phyloP scores from a whole-genome alignment of 2,797 vertebrate species.

The Carcharodon carcharias region DNA sequence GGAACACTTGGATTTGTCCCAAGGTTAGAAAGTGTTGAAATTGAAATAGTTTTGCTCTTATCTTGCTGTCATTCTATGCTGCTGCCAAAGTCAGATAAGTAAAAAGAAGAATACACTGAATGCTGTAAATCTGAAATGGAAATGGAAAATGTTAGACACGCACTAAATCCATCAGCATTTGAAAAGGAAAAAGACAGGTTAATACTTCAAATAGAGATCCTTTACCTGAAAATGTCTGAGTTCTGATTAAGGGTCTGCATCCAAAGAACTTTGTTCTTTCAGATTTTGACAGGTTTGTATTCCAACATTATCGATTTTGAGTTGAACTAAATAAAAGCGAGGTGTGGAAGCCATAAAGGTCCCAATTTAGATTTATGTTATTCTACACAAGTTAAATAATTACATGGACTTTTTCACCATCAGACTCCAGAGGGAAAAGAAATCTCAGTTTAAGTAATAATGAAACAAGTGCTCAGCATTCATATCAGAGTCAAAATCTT shows the following conservation, averaged over 20 bases:
- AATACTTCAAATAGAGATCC: neutral
- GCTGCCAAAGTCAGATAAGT: neutral
- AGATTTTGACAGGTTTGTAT: neutral
- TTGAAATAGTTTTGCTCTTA: neutral
- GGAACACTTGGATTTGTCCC: neutral
- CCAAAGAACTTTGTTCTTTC: neutral
- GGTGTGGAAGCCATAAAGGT: neutral
- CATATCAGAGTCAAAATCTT: neutral
- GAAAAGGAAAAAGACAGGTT: neutral
- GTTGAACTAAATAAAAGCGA: neutral
- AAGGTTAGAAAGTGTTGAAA: conserved; percentile 30
- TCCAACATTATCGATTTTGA: neutral
- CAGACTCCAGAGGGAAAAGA: neutral
- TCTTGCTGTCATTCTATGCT: neutral
- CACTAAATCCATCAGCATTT: neutral
- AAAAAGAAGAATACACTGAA: neutral
- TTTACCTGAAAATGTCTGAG: neutral
- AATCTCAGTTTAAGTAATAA: neutral
- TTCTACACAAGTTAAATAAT: neutral
- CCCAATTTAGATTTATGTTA: neutral
- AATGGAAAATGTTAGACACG: neutral
- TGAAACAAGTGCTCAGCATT: neutral
- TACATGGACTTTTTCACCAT: neutral
- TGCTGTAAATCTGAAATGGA: neutral
- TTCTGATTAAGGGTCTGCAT: neutral